A percentile compares a stretch with the other conserved stretches of the same genome.
phyloP scores from a whole-genome alignment of 1,140 invertebrate species.

The Telenomus remus region DNA sequence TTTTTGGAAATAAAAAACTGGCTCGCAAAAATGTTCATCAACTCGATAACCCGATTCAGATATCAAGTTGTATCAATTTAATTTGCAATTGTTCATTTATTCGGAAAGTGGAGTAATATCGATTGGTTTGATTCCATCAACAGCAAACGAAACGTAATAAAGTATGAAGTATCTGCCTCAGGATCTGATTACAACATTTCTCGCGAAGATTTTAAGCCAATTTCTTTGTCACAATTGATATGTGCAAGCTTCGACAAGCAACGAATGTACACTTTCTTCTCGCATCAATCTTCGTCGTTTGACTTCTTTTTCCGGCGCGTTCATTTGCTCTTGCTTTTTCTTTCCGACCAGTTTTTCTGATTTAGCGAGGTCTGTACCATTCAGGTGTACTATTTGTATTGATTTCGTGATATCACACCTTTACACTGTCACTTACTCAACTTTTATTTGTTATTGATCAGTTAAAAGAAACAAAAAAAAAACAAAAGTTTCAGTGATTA shows the following conservation, averaged over 20 bases:
- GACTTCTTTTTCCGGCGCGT: constrained; percentile 9
- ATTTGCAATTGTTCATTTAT: too few species aligned
- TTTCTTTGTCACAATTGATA: constrained; percentile 36
- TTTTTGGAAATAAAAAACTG: too few species aligned
- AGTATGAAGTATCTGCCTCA: constrained; percentile 17
- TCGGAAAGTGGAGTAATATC: too few species aligned
- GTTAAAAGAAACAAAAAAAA: too few species aligned
- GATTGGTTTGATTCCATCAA: too few species aligned
- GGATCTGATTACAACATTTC: constrained; percentile 33
- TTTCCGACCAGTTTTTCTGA: not conserved
- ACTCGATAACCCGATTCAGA: too few species aligned
- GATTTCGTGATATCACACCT: not conserved
- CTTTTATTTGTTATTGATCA: too few species aligned
- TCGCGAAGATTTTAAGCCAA: constrained; percentile 40
- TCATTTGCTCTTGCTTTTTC: constrained; percentile 9
- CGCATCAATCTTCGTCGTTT: constrained; percentile 16
- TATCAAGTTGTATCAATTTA: too few species aligned
- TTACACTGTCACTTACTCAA: too few species aligned
- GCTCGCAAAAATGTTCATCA: too few species aligned
- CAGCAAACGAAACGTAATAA: constrained; percentile 41
- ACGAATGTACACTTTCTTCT: constrained; percentile 6
- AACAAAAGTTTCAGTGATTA: too few species aligned
- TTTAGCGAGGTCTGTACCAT: not conserved
- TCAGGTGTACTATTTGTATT: not conserved
- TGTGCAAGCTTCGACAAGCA: constrained; percentile 26